These are phyloP conservation scores for Cacatua alba DNA, from an alignment of 2,113 vertebrate genomes.

Conservation along the genomic window DNA sequence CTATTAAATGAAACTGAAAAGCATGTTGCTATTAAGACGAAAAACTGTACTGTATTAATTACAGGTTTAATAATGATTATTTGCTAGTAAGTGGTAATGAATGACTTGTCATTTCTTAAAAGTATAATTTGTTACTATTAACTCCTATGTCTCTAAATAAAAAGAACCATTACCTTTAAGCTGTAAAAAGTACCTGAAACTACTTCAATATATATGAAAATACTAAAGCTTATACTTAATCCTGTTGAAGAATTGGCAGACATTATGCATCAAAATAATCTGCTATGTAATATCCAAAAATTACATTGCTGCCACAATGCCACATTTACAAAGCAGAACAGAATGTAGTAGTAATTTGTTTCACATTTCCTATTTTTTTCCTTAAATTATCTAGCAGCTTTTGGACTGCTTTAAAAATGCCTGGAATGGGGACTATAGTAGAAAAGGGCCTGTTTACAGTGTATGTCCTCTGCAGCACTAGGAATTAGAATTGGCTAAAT, in stretches of 20 bases:
- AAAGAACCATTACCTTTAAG: not conserved
- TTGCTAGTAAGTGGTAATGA: not conserved
- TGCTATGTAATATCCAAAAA: not conserved
- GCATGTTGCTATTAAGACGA: not conserved
- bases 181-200: not conserved
- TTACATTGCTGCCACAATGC: not conserved
- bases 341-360: not conserved
- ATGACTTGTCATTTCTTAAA: not conserved
- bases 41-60: not conserved
- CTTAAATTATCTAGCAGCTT: not conserved
- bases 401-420: not conserved
- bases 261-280: not conserved
- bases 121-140: not conserved
- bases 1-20: not conserved
- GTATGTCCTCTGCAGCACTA: not conserved
- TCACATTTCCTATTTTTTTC: not conserved
- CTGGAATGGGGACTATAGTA: not conserved
- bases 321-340: not conserved
- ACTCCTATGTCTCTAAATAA: not conserved
- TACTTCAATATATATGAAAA: not conserved
- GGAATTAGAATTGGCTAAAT: not conserved
- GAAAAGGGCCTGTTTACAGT: not conserved
- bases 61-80: not conserved
- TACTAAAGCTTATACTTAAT: not conserved
- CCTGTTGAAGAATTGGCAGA: not conserved